Percentiles rank a stretch among this genome's conserved stretches.
These are phyloP conservation scores for Anguilla rostrata DNA, from an alignment of 2,113 vertebrate genomes.

Conservation along the genomic window DNA sequence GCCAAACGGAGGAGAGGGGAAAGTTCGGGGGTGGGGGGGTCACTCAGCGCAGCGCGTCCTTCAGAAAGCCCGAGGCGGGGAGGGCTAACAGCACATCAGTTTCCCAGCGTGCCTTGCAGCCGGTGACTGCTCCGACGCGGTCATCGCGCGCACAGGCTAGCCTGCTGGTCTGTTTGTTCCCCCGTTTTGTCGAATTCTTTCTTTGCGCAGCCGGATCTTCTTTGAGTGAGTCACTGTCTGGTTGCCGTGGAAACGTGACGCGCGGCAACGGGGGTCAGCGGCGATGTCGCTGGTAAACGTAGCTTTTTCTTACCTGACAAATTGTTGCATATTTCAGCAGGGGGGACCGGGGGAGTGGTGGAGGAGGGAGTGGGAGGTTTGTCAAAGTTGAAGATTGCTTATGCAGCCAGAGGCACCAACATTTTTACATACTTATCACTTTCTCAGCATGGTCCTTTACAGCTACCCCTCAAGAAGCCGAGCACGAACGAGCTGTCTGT, in stretches of 20 bases:
- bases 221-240: slow-evolving; percentile 44
- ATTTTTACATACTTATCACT: slow-evolving; percentile 18
- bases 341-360: slow-evolving; percentile 8
- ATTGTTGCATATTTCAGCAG: slow-evolving; percentile 54
- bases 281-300: slow-evolving; percentile 61
- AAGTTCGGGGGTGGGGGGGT: neutral
- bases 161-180: neutral
- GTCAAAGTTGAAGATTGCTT: slow-evolving; percentile 34
- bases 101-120: slow-evolving; percentile 12
- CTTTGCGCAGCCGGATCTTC: neutral
- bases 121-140: slow-evolving; percentile 35
- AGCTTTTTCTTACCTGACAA: slow-evolving; percentile 41
- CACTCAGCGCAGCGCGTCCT: neutral
- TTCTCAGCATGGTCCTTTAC: slow-evolving; percentile 29
- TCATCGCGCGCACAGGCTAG: slow-evolving; percentile 26
- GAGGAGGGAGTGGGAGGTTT: slow-evolving; percentile 22
- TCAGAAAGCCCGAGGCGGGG: neutral
- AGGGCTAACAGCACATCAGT: neutral
- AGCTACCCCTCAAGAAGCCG: slow-evolving; percentile 37
- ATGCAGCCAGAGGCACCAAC: neutral
- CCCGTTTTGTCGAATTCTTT: neutral
- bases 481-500: slow-evolving; percentile 35
- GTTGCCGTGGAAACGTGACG: slow-evolving; percentile 72
- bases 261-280: slow-evolving; percentile 67
- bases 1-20: neutral